Percentiles rank a stretch among this genome's conserved stretches.
Conservation (phyloP, 2,113 vertebrate species). For the Triplophysa rosa region DNA sequence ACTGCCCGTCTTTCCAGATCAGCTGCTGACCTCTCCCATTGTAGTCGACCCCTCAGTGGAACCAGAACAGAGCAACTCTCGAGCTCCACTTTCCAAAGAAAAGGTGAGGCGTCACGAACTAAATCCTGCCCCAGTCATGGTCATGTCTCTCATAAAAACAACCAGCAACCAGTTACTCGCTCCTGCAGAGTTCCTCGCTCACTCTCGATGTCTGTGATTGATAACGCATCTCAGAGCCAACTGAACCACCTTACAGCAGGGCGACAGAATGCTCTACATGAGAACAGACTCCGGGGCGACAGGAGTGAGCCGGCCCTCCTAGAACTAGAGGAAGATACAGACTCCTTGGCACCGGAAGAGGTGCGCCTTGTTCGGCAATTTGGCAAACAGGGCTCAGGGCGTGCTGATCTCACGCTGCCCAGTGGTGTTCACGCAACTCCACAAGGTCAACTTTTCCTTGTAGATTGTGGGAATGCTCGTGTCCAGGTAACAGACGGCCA, state of each 20-base stretch:
- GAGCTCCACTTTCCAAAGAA: slow-evolving; percentile 43
- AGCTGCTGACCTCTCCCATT: slow-evolving; percentile 68
- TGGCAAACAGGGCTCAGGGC: slow-evolving; percentile 78
- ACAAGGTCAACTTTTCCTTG: slow-evolving; percentile 75
- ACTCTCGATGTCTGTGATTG: slow-evolving; percentile 68
- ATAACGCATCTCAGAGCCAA: slow-evolving; percentile 57
- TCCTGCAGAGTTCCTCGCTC: slow-evolving; percentile 62
- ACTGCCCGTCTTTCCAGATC: slow-evolving; percentile 68
- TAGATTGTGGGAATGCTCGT: slow-evolving; percentile 80
- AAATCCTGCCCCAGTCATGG: slow-evolving; percentile 42
- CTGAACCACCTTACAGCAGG: neutral
- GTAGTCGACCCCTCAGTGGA: slow-evolving; percentile 59
- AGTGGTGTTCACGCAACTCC: slow-evolving; percentile 72
- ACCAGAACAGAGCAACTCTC: slow-evolving; percentile 48
- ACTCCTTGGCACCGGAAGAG: slow-evolving; percentile 40
- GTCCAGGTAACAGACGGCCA: slow-evolving; percentile 73
- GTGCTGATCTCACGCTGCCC: slow-evolving; percentile 76
- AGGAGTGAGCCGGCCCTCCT: slow-evolving; percentile 53
- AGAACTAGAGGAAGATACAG: slow-evolving; percentile 62
- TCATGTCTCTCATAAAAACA: slow-evolving; percentile 45
- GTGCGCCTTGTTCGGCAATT: slow-evolving; percentile 68
- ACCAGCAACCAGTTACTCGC: slow-evolving; percentile 38
- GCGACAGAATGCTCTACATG: slow-evolving; percentile 5
- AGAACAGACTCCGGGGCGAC: slow-evolving; percentile 55
- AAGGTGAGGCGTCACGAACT: slow-evolving; percentile 40